Percentiles rank a stretch among this genome's conserved stretches.
Conservation (phyloP, 2,113 vertebrate species). For the Onychostruthus taczanowskii region DNA sequence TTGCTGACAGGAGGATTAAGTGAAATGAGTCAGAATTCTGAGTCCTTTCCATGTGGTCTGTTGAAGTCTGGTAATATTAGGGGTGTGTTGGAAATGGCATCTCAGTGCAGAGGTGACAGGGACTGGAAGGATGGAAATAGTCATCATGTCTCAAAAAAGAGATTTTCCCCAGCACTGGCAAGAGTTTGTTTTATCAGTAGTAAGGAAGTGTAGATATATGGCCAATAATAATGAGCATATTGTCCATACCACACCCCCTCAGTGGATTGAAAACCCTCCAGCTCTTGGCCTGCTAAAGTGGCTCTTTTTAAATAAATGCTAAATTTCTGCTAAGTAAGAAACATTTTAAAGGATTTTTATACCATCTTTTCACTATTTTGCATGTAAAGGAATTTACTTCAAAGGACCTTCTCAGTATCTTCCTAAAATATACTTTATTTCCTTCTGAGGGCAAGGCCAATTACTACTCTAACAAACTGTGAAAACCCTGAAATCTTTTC, state of each 20-base stretch:
- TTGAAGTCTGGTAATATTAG: background rate
- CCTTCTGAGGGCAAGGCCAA: background rate
- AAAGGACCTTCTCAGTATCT: background rate
- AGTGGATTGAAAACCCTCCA: background rate
- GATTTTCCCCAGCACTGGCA: background rate
- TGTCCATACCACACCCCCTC: background rate
- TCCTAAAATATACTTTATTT: background rate
- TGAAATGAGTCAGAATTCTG: background rate
- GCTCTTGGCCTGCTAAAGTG: background rate
- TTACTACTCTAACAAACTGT: background rate
- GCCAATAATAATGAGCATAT: background rate
- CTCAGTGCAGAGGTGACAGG: background rate
- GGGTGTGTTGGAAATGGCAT: background rate
- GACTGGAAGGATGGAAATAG: background rate
- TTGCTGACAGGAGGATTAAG: background rate
- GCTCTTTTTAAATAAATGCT: background rate
- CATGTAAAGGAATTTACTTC: background rate
- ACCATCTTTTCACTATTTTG: background rate
- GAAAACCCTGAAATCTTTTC: constrained; percentile 1
- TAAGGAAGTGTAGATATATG: background rate
- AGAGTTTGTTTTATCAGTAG: background rate
- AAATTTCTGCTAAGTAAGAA: background rate
- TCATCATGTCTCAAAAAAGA: background rate
- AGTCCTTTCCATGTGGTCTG: background rate
- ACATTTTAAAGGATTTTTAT: background rate